phyloP scores from a whole-genome alignment of 2,113 vertebrate genomes.

The Aspidoscelis tigris region DNA sequence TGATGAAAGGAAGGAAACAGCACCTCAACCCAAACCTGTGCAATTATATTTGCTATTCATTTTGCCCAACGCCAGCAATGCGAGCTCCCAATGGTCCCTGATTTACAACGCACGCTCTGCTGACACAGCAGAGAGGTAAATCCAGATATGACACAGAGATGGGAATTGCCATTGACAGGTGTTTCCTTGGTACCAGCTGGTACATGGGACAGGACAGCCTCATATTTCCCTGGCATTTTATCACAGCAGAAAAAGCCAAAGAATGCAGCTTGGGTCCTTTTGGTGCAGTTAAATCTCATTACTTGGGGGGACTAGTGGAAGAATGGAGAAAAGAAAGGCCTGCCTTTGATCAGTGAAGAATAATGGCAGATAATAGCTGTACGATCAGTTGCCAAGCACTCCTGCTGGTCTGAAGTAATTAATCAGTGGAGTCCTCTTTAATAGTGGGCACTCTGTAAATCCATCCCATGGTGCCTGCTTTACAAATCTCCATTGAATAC shows the following conservation, averaged over 20 bases:
- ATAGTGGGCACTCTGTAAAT: constrained; percentile 25
- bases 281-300: constrained; percentile 22
- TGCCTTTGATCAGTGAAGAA: constrained; percentile 13
- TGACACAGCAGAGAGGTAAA: neutral
- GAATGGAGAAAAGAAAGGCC: constrained; percentile 1
- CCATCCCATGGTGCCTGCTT: constrained; percentile 6
- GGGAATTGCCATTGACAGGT: constrained; percentile 16
- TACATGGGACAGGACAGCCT: neutral
- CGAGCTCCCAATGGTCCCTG: neutral
- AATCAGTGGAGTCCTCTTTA: neutral
- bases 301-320: neutral
- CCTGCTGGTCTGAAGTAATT: constrained; percentile 17
- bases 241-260: constrained; percentile 7
- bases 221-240: constrained; percentile 2
- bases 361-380: constrained; percentile 15
- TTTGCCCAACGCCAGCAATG: neutral
- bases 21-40: neutral
- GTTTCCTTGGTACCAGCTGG: constrained; percentile 25
- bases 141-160: neutral
- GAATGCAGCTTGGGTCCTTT: constrained; percentile 9
- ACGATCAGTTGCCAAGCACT: constrained; percentile 21
- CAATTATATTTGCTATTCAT: constrained; percentile 8
- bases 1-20: constrained; percentile 2
- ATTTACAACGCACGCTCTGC: neutral
- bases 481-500: neutral